Conservation (phyloP, 2,113 vertebrate genomes). For the Coptodon bakossiorum region DNA sequence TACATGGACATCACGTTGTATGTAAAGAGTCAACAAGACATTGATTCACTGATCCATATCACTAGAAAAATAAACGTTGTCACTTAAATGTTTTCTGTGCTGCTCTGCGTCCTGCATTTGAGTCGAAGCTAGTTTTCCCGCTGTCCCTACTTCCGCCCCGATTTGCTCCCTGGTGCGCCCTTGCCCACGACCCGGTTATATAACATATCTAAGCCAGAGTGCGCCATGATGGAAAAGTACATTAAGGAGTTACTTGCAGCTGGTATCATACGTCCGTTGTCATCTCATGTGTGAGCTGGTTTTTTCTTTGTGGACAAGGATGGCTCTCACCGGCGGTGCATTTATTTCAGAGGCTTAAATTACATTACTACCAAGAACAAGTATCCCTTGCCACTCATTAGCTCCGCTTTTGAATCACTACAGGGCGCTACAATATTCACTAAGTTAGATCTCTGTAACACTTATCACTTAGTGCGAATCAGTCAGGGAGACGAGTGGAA, state of each 20-base stretch:
- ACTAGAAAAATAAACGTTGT: background rate
- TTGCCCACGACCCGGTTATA: background rate
- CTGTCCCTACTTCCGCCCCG: background rate
- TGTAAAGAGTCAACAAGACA: background rate
- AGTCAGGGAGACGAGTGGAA: background rate
- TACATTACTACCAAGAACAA: background rate
- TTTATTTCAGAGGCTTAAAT: background rate
- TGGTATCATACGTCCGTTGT: background rate
- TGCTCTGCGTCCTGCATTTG: background rate
- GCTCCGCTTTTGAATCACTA: rapidly evolving
- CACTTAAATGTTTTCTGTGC: background rate
- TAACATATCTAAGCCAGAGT: background rate
- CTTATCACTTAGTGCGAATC: background rate
- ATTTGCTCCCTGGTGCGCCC: background rate
- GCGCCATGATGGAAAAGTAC: background rate
- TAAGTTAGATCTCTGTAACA: background rate
- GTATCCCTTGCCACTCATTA: background rate
- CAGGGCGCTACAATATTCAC: background rate
- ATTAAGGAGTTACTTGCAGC: background rate
- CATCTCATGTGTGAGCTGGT: background rate
- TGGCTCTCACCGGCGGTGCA: background rate
- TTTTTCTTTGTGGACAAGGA: background rate
- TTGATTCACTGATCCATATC: background rate
- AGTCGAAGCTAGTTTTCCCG: background rate
- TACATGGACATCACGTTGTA: background rate